phyloP scores from a whole-genome alignment of 2,888 invertebrate species.

The Brachypterus glaber region DNA sequence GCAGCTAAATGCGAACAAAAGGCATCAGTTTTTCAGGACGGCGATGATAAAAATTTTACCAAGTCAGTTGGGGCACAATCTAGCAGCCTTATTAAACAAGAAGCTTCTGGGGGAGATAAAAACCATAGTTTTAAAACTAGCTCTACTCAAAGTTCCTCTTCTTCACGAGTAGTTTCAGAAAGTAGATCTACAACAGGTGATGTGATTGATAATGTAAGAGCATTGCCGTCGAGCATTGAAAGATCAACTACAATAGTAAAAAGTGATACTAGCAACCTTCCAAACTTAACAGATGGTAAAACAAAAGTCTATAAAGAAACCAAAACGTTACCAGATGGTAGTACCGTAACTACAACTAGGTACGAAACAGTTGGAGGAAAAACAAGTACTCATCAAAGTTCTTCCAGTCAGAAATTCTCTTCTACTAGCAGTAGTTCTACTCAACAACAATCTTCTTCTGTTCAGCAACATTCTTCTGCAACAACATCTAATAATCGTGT shows the following conservation, averaged over 20 bases:
- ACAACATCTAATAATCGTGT: too few species aligned
- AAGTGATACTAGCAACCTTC: slow-evolving; percentile 26
- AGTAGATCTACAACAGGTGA: slow-evolving; percentile 21
- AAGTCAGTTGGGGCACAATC: slow-evolving; percentile 43
- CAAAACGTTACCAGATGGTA: slow-evolving; percentile 56
- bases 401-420: slow-evolving; percentile 17
- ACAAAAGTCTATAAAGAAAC: slow-evolving; percentile 56
- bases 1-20: slow-evolving; percentile 54
- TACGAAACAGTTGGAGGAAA: slow-evolving; percentile 51
- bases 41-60: slow-evolving; percentile 46
- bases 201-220: slow-evolving; percentile 8
- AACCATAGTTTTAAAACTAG: slow-evolving; percentile 38
- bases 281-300: slow-evolving; percentile 46
- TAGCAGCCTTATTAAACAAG: slow-evolving; percentile 43
- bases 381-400: slow-evolving; percentile 19
- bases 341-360: slow-evolving; percentile 57
- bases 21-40: slow-evolving; percentile 45
- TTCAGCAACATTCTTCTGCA: too few species aligned
- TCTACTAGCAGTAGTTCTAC: slow-evolving; percentile 14
- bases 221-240: slow-evolving; percentile 8
- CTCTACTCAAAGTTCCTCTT: slow-evolving; percentile 32
- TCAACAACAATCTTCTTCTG: slow-evolving; percentile 15
- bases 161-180: slow-evolving; percentile 33
- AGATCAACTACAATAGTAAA: slow-evolving; percentile 10
- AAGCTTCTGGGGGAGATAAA: slow-evolving; percentile 45